A percentile compares a stretch with the other conserved stretches of the same genome.
phyloP scores from a whole-genome alignment of 2,113 vertebrate genomes.

The Pristiophorus japonicus region DNA sequence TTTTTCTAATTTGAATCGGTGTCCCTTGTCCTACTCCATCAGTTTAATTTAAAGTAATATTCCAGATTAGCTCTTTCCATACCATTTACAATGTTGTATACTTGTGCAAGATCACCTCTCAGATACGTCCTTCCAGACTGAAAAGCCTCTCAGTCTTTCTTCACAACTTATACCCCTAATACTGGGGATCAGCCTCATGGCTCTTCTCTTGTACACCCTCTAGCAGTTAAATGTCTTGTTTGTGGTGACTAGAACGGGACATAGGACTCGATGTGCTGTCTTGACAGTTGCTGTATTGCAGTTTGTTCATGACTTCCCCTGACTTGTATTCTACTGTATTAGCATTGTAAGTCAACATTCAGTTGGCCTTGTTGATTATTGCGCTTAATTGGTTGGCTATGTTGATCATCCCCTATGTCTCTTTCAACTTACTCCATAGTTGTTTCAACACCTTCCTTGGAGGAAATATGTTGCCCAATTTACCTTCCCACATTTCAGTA shows the following conservation, averaged over 20 bases:
- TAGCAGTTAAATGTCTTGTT: no score
- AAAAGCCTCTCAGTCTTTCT: no score
- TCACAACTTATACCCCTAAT: no score
- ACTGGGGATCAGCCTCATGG: no score
- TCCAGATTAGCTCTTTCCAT: neutral
- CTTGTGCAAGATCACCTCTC: no score
- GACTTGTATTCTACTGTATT: neutral
- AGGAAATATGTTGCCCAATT: neutral
- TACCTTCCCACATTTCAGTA: neutral
- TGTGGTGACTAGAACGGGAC: no score
- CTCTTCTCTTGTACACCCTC: no score
- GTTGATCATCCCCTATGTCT: neutral
- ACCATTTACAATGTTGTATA: neutral
- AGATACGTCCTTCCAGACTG: no score
- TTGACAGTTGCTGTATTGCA: neutral
- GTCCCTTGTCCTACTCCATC: neutral
- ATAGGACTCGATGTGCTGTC: neutral
- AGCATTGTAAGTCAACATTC: neutral
- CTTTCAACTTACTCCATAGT: neutral
- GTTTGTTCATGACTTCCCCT: neutral
- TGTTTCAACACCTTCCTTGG: neutral
- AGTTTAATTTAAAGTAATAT: no score
- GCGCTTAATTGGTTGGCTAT: neutral
- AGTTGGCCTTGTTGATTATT: neutral
- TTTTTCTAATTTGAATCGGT: neutral